Conservation (phyloP, 2,888 invertebrate species). For the Conistra vaccinii region DNA sequence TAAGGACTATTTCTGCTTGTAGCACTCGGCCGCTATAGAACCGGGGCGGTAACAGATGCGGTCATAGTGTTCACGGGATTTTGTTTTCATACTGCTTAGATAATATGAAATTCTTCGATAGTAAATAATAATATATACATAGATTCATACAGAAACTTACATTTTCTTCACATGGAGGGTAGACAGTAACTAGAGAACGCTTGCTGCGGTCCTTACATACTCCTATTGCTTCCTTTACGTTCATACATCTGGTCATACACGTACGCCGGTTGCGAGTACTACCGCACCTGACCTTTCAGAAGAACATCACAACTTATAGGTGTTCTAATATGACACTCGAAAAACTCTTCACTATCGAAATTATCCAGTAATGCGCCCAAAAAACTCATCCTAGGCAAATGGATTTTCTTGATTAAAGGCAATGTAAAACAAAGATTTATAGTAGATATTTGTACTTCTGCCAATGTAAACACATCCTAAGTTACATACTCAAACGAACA, state of each 20-base stretch:
- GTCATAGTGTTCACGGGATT: too few species aligned
- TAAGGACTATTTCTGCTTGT: too few species aligned
- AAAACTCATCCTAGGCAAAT: neutral
- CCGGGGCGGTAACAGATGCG: too few species aligned
- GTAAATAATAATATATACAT: neutral
- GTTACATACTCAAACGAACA: conserved; percentile 1
- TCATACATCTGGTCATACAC: too few species aligned
- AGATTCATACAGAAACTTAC: too few species aligned
- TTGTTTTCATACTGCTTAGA: too few species aligned
- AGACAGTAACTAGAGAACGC: too few species aligned
- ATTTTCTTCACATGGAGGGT: too few species aligned
- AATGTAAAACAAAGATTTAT: neutral
- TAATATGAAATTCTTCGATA: too few species aligned
- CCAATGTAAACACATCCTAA: conserved; percentile 20
- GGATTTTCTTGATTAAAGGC: neutral
- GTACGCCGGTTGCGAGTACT: neutral
- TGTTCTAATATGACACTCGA: neutral
- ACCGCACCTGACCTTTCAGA: neutral
- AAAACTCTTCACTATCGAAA: neutral
- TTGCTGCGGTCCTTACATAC: too few species aligned
- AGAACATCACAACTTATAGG: neutral
- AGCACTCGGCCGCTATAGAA: too few species aligned
- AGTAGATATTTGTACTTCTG: neutral
- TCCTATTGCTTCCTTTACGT: neutral
- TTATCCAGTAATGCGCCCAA: neutral